Evolutionary conservation across 1,140 invertebrate species (phyloP), one percentile per base, ranked within the genome.

Genomic region (Drosophila truncata): DNA sequence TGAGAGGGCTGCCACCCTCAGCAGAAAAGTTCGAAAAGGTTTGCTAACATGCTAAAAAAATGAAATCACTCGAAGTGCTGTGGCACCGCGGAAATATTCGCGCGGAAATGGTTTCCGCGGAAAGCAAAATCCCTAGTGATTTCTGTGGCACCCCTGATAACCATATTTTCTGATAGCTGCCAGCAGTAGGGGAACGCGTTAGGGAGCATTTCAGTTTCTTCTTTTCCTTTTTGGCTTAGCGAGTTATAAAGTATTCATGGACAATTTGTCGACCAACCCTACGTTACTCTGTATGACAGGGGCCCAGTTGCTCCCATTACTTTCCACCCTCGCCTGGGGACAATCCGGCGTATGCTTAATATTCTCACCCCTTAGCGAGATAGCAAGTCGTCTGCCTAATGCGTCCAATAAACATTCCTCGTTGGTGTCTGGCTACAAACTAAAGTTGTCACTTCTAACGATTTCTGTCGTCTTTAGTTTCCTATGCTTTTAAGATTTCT

Each of bases 161-260:
- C 35, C 31, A 23, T 23, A 31, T 63, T 29, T 29, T 47, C 14
- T 29, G 8, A 46, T 14, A 20, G n/a, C 16, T 8, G 8, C 2
- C 37, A 41, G 39, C n/a, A 18, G 20, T 27, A 25, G 52, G 27
- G 33, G 25, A 18, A 23, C 8, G 27, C n/a, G 4, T 46, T 11
- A 7, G 27, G 31, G 18, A 4, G 18, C 23, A 29, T 62, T 66
- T 10, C 5, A 16, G 41, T 35, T 39, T 39, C 62, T 44, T 1
- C 6, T 5, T 46, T 13, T 18, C 5, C 20, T 25, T 37, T 62
- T 37, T 16, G 27, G 20, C 18, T 58, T 58, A 33, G 25, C 6
- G 33, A 20, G 20, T n/a, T 58, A 71, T 71, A 70, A 70, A 70
- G 55, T 49, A 71, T 71, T 71, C 20, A 71, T 70, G 18, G 27